Percentiles rank a stretch among this genome's conserved stretches.
Evolutionary conservation across 2,113 vertebrate genomes (phyloP).

Genomic region (Corythornis cristatus): DNA sequence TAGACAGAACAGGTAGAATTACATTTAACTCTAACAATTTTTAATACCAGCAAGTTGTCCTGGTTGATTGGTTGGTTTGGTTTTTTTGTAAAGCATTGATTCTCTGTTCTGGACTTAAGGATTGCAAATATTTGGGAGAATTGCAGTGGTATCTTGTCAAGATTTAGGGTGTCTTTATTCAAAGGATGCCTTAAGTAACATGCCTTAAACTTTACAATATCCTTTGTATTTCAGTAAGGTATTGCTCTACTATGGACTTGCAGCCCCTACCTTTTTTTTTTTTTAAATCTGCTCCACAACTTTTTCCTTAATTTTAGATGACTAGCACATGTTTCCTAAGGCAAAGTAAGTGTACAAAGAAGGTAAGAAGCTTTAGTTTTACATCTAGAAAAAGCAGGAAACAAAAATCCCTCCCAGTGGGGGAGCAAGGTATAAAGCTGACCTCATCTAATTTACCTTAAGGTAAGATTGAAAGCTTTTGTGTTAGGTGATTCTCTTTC

Average conservation of each 20-base stretch:
- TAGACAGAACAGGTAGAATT: neutral
- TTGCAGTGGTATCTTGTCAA: neutral
- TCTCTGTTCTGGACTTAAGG: neutral
- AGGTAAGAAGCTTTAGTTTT: constrained; percentile 41
- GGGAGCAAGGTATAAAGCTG: constrained; percentile 51
- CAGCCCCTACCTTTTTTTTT: neutral
- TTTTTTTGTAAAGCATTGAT: neutral
- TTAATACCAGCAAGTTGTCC: neutral
- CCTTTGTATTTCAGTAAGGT: neutral
- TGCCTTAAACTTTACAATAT: neutral
- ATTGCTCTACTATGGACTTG: neutral
- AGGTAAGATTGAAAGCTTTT: constrained; percentile 9
- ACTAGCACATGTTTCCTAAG: constrained; percentile 30
- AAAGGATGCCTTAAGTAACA: neutral
- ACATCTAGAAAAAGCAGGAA: constrained; percentile 46
- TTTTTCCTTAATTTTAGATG: constrained; percentile 7
- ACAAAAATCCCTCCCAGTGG: constrained; percentile 51
- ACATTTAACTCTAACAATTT: neutral
- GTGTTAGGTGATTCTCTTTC: constrained; percentile 25
- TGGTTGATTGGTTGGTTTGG: neutral
- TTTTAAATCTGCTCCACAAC: neutral
- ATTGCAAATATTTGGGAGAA: neutral
- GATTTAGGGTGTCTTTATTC: neutral
- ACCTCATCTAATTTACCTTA: constrained; percentile 63
- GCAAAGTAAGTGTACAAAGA: constrained; percentile 42